These are phyloP conservation scores for Sylvilagus bachmani DNA, from an alignment of 2,113 vertebrate species.

Conservation along the genomic window DNA sequence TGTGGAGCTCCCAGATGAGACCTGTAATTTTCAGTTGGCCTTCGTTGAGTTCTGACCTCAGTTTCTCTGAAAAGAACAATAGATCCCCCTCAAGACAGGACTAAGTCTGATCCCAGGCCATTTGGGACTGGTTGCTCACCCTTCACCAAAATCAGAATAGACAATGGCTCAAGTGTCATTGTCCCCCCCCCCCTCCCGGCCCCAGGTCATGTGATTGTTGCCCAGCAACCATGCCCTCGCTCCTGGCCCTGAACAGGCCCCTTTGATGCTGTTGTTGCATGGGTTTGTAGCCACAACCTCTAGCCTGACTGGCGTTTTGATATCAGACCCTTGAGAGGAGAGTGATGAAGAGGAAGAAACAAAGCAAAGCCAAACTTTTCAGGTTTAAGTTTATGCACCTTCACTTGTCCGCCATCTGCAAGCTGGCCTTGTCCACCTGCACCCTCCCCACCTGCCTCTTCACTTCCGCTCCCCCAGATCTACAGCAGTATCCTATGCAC, in stretches of 20 bases:
- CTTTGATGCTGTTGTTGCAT: neutral
- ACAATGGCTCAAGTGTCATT: neutral
- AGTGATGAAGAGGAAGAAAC: neutral
- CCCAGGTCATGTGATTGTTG: neutral
- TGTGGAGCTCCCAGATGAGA: neutral
- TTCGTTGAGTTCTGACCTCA: neutral
- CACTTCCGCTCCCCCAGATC: neutral
- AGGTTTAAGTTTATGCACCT: neutral
- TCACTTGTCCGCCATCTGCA: neutral
- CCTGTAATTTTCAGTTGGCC: neutral
- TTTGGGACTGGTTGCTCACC: neutral
- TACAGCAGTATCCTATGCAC: neutral
- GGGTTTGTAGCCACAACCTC: neutral
- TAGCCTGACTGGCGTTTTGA: neutral
- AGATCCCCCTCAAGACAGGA: neutral
- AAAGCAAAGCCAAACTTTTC: neutral
- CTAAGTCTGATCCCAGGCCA: neutral
- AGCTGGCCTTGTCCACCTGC: neutral
- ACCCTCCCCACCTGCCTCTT: neutral
- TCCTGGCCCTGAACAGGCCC: neutral
- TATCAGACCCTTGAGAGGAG: neutral
- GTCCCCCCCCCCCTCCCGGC: neutral
- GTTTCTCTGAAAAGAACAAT: constrained; percentile 16
- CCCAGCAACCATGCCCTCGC: neutral
- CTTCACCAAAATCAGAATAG: constrained; percentile 26